Evolutionary conservation across 1,140 invertebrate species (phyloP).

Genomic region (Mycetomoellerius zeteki): DNA sequence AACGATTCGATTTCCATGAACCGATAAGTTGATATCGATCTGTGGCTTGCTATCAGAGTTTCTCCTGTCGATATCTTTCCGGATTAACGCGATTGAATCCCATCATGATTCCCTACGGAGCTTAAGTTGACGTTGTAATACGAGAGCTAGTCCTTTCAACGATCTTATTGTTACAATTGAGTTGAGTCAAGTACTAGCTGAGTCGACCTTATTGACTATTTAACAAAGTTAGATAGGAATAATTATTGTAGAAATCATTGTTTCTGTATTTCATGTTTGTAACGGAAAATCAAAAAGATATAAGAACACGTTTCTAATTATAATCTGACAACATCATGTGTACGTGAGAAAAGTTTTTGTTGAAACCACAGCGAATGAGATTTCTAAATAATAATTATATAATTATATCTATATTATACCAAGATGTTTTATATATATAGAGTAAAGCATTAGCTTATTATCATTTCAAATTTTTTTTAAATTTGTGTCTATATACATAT

Average conservation of each 20-base stretch:
- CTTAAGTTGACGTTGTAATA: constrained; percentile 22
- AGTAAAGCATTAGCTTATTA: too few relatives aligned
- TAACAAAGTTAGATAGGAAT: not conserved
- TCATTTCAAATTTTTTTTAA: too few relatives aligned
- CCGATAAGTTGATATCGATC: constrained; percentile 63
- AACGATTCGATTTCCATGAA: constrained; percentile 57
- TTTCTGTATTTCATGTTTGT: too few relatives aligned
- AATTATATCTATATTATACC: too few relatives aligned
- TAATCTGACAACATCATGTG: not conserved
- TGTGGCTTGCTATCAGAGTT: not conserved
- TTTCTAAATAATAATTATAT: not conserved
- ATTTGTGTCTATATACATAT: too few relatives aligned
- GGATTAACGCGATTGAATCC: constrained; percentile 54
- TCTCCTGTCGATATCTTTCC: constrained; percentile 46
- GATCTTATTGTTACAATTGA: not conserved
- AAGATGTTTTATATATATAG: not conserved
- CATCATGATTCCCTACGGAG: constrained; percentile 21
- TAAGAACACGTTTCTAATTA: not conserved
- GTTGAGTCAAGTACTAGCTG: not conserved
- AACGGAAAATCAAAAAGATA: not conserved
- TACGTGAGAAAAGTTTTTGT: not conserved
- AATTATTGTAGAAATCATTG: not conserved
- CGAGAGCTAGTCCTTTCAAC: not conserved
- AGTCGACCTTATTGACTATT: not conserved
- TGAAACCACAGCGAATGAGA: not conserved